Percentiles rank a stretch among this genome's conserved stretches.
Evolutionary conservation across 1,140 invertebrate genomes (phyloP).

Genomic region (Steinernema feltiae): DNA sequence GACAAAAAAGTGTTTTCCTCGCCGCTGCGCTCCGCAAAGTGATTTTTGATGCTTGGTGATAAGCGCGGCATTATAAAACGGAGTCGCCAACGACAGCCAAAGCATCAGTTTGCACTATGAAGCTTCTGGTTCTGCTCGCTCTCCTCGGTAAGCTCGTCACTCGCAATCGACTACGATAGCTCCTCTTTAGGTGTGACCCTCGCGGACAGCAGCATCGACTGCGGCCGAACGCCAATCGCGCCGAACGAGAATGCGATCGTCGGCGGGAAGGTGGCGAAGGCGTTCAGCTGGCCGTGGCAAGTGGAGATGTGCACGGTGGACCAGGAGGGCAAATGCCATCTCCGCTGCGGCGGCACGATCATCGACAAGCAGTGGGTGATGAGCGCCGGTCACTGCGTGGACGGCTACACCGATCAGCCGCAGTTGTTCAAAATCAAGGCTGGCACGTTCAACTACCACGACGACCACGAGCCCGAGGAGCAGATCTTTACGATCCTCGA

Average conservation of each 20-base stretch:
- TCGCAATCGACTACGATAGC: constrained; percentile 58
- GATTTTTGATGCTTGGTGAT: no score
- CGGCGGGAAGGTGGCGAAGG: background rate
- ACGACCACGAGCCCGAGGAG: constrained; percentile 7
- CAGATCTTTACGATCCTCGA: background rate
- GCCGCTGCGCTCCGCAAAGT: no score
- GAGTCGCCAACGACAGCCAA: no score
- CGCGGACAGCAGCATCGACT: background rate
- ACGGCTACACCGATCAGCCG: background rate
- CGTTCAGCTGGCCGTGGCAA: constrained; percentile 1
- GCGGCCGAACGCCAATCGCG: background rate
- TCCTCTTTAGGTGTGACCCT: background rate
- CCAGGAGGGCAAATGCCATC: background rate
- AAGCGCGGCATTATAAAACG: no score
- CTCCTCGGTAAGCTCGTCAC: constrained; percentile 71
- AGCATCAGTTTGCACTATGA: no score
- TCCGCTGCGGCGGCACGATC: background rate
- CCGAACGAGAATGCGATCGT: background rate
- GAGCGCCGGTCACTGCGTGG: background rate
- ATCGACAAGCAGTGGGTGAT: constrained; percentile 5
- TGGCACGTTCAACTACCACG: constrained; percentile 3
- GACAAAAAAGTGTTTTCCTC: no score
- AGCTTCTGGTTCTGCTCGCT: constrained; percentile 66
- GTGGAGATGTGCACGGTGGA: background rate
- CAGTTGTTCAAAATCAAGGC: background rate